Evolutionary conservation across 2,113 vertebrate species (phyloP).

Genomic region (Microcebus murinus): DNA sequence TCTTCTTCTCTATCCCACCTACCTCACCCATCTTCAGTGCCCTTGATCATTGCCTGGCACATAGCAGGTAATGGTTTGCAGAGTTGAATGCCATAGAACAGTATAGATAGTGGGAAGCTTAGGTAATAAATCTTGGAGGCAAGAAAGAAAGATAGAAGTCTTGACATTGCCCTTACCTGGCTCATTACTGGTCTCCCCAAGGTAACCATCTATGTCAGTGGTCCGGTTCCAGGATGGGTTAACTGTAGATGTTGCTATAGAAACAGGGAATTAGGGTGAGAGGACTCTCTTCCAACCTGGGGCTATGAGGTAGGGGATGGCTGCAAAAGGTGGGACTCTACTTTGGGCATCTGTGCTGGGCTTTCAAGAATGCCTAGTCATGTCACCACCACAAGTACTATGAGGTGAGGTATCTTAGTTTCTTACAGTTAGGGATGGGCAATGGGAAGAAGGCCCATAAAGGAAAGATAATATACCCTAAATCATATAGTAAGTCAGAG

Average conservation of each 20-base stretch:
- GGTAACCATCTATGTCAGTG: background rate
- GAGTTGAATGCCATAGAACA: background rate
- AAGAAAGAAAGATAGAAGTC: background rate
- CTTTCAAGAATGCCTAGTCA: background rate
- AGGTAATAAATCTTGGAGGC: background rate
- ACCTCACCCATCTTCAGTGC: background rate
- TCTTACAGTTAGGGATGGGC: background rate
- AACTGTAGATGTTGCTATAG: slow-evolving; percentile 13
- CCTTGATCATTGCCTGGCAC: background rate
- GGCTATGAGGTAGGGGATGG: background rate
- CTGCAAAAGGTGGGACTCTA: background rate
- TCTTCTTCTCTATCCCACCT: background rate
- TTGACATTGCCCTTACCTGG: slow-evolving; percentile 20
- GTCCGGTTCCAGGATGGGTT: background rate
- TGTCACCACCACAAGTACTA: background rate
- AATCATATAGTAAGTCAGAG: background rate
- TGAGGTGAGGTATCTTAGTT: background rate
- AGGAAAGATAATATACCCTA: background rate
- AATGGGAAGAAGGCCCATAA: background rate
- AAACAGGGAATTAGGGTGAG: background rate
- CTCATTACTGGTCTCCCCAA: background rate
- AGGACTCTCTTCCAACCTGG: background rate
- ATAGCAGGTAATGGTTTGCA: background rate
- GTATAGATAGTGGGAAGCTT: background rate
- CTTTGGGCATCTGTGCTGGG: background rate